Base-by-base conservation (phyloP, 2,113 vertebrate species). In the Pipa parva region DNA sequence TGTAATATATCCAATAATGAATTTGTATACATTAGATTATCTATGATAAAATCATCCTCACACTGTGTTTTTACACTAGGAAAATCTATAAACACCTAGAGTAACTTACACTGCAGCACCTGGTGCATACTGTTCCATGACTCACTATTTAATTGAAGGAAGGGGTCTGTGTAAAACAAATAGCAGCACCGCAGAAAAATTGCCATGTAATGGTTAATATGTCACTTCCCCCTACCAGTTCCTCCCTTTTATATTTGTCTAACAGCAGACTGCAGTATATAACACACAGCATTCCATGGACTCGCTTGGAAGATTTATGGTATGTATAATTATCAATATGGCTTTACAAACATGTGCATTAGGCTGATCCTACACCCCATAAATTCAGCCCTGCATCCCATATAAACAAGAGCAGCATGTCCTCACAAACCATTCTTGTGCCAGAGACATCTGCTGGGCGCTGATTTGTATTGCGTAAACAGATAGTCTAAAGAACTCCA, bases 311-410 rank as follows among this genome's bases (percentile, higher is more conserved):
- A 82, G 70, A 77, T 71, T 63, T 59, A 78, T 76, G 25, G 21
- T 46, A 66, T 78, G 80, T 80, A 29, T 69, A 74, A 78, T 80
- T 77, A 77, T 63, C 71, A 75, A 18, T 70, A 66, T 45, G 55
- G 28, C 22, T 79, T 74, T 66, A 37, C 49, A 76, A 75, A 36
- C 59, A 70, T 4, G 6, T 65, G 22, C 15, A 17, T 69, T 71
- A 64, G 20, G 4, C 20, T 58, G 72, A 2, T 15, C 22, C 48
- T 55, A 71, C 22, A 66, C 31, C 22, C 22, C 8, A 55, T 45
- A 73, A 72, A 63, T 76, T 71, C 71, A 58, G 3, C 3, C 72
- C 77, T 58, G 0, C 25, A 58, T 67, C 48, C 1, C 3, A 58
- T 49, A 1, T 0, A 12, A 69, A 61, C 57, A 54, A 61, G 46